Evolutionary conservation across 1,140 invertebrate genomes (phyloP).

Genomic region (Sesamia nonagrioides): DNA sequence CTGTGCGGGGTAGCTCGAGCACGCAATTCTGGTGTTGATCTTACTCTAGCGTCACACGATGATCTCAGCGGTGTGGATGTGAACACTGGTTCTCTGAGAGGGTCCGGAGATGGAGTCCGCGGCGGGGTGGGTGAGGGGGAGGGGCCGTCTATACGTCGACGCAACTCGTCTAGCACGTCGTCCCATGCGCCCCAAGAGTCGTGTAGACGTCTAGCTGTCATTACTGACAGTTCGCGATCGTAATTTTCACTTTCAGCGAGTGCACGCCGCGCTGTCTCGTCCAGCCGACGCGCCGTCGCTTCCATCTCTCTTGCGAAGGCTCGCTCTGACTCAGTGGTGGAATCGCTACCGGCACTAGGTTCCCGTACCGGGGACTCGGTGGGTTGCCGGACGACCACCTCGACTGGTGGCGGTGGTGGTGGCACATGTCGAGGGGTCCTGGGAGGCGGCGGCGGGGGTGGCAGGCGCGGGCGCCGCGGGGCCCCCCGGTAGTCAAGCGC

Average conservation of each 20-base stretch:
- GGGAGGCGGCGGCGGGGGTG: conserved; percentile 71
- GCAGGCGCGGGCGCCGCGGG: conserved; percentile 70
- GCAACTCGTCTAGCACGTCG: conserved; percentile 84
- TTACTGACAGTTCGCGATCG: conserved; percentile 87
- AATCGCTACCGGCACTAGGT: conserved; percentile 82
- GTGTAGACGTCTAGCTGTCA: conserved; percentile 81
- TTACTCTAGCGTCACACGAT: conserved; percentile 84
- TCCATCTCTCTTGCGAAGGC: conserved; percentile 84
- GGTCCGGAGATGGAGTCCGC: conserved; percentile 77
- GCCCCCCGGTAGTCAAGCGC: conserved; percentile 81
- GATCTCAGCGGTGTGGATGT: conserved; percentile 79
- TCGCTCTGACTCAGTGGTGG: conserved; percentile 84
- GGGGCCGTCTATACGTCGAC: conserved; percentile 71
- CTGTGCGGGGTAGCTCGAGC: conserved; percentile 78
- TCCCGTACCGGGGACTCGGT: conserved; percentile 68
- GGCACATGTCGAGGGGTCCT: conserved; percentile 58
- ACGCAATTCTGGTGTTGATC: conserved; percentile 90
- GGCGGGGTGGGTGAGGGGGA: conserved; percentile 76
- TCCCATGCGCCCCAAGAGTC: conserved; percentile 84
- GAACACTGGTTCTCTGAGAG: conserved; percentile 71
- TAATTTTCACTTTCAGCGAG: conserved; percentile 82
- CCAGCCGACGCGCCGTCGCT: conserved; percentile 78
- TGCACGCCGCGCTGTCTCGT: conserved; percentile 76
- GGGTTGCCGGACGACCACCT: conserved; percentile 58
- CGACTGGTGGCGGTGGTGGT: conserved; percentile 67